Conservation (phyloP, 2,797 vertebrate species). For the Dipus sagitta region DNA sequence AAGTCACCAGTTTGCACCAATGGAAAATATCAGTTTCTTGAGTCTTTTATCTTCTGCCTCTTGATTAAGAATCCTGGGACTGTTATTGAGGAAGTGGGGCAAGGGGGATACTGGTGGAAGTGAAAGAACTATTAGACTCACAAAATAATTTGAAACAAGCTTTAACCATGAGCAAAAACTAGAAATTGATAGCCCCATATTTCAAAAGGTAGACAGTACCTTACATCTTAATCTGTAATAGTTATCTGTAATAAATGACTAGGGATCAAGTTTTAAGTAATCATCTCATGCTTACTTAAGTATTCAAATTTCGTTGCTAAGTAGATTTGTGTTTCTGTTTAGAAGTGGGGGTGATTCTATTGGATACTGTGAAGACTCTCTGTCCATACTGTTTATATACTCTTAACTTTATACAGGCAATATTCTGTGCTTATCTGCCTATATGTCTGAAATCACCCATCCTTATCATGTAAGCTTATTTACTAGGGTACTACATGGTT, state of each 20-base stretch:
- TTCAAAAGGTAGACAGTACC: conserved; percentile 30
- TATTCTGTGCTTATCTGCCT: conserved; percentile 87
- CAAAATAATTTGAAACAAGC: conserved; percentile 60
- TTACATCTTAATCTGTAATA: conserved; percentile 58
- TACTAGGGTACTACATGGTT: conserved; percentile 81
- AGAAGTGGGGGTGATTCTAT: conserved; percentile 52
- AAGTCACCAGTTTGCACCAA: conserved; percentile 39
- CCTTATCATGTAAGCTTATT: conserved; percentile 74
- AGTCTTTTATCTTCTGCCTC: conserved; percentile 65
- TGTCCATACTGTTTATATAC: conserved; percentile 72
- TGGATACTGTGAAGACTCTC: conserved; percentile 52
- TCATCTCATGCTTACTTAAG: conserved; percentile 84
- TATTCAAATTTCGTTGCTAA: conserved; percentile 75
- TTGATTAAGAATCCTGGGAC: conserved; percentile 67
- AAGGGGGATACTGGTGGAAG: neutral
- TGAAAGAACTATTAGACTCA: conserved; percentile 57
- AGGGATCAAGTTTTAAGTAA: conserved; percentile 71
- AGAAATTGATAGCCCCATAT: conserved; percentile 11
- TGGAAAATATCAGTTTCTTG: conserved; percentile 36
- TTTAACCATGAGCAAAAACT: conserved; percentile 60
- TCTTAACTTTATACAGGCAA: conserved; percentile 82
- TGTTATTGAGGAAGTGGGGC: conserved; percentile 63
- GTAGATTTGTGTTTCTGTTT: conserved; percentile 51
- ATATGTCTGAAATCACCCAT: conserved; percentile 70
- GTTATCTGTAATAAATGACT: conserved; percentile 47